These are phyloP conservation scores for Heliconius aoede DNA, from an alignment of 2,888 invertebrate genomes.

Conservation along the genomic window DNA sequence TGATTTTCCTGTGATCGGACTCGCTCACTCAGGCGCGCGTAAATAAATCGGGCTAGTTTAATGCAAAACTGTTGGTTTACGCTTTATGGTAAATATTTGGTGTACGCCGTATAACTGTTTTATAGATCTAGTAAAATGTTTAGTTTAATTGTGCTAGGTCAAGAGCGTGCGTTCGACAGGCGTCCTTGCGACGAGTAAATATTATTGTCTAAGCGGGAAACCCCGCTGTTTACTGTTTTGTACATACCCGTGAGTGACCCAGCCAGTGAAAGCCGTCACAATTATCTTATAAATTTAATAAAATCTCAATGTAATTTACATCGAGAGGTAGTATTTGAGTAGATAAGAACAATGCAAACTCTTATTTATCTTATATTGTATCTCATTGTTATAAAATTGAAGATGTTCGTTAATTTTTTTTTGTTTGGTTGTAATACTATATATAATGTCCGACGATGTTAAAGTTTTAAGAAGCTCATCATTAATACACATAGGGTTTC, in stretches of 20 bases:
- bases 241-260: constrained; percentile 69
- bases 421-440: background rate
- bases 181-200: constrained; percentile 83
- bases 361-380: background rate
- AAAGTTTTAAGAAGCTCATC: background rate
- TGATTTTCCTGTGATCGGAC: constrained; percentile 53
- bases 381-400: background rate
- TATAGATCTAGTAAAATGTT: constrained; percentile 83
- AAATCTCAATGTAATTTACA: background rate
- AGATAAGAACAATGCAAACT: background rate
- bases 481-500: background rate
- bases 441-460: background rate
- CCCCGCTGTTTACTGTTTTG: constrained; percentile 79
- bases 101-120: constrained; percentile 82
- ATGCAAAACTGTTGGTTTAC: constrained; percentile 84
- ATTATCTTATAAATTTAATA: constrained; percentile 46
- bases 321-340: background rate
- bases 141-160: constrained; percentile 83
- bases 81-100: constrained; percentile 84
- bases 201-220: constrained; percentile 83
- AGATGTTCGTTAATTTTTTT: background rate
- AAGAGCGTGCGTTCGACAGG: constrained; percentile 82
- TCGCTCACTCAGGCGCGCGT: constrained; percentile 69
- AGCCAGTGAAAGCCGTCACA: constrained; percentile 61
- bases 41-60: constrained; percentile 81